phyloP scores from a whole-genome alignment of 2,113 vertebrate species.

The Anhinga anhinga region DNA sequence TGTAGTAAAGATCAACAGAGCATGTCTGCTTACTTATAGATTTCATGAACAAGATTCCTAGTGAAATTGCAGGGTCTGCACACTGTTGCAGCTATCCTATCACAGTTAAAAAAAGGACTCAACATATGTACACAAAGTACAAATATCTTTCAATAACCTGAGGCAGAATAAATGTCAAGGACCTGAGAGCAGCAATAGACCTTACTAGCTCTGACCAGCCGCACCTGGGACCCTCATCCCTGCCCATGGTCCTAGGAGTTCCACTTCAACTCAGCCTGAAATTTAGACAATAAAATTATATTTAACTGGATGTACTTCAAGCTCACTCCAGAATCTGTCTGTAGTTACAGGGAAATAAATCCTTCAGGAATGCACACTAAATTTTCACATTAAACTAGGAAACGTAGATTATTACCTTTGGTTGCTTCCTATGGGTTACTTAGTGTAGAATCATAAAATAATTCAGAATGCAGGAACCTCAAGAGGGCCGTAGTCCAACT shows the following conservation, averaged over 20 bases:
- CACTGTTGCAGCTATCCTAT: not conserved
- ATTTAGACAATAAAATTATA: not conserved
- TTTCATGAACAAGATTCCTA: not conserved
- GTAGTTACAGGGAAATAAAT: not conserved
- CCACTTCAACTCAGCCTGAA: not conserved
- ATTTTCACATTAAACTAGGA: not conserved
- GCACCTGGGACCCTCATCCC: not conserved
- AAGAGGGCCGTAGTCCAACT: not conserved
- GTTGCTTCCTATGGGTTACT: not conserved
- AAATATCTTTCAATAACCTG: not conserved
- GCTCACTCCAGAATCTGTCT: not conserved
- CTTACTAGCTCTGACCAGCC: not conserved
- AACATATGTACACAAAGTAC: not conserved
- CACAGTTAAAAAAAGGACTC: not conserved
- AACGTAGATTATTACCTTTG: not conserved
- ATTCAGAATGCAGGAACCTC: not conserved
- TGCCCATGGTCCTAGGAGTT: not conserved
- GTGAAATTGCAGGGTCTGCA: not conserved
- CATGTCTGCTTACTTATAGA: not conserved
- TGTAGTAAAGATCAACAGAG: not conserved
- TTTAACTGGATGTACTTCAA: not conserved
- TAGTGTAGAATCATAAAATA: not conserved
- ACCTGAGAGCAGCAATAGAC: not conserved
- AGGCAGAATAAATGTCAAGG: not conserved
- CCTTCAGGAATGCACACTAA: not conserved